phyloP scores from a whole-genome alignment of 2,888 invertebrate genomes.

The Nomada hirtipes region DNA sequence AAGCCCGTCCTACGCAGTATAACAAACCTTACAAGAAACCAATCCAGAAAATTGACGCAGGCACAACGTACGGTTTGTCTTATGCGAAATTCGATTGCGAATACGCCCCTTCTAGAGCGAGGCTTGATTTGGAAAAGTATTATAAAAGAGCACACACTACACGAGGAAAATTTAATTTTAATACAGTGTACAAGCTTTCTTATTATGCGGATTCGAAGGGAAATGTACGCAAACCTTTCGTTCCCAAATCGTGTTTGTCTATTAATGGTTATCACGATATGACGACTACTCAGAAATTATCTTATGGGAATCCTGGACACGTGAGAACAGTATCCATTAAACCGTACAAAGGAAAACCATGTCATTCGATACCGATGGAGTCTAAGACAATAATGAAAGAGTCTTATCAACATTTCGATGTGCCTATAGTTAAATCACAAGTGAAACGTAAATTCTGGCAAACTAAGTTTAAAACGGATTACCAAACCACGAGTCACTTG shows the following conservation, averaged over 20 bases:
- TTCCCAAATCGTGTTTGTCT: conserved; percentile 62
- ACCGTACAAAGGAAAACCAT: conserved; percentile 35
- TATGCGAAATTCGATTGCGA: conserved; percentile 25
- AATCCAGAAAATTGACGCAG: conserved; percentile 27
- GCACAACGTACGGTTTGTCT: conserved; percentile 47
- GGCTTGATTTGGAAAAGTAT: conserved; percentile 20
- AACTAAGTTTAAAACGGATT: conserved; percentile 66
- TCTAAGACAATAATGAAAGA: conserved; percentile 62
- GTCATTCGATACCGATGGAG: conserved; percentile 57
- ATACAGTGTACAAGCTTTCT: conserved; percentile 61
- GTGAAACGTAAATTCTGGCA: conserved; percentile 44
- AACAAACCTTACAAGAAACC: conserved; percentile 26
- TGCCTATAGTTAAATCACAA: conserved; percentile 28
- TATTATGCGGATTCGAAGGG: conserved; percentile 47
- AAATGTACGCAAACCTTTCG: conserved; percentile 47
- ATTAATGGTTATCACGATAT: conserved; percentile 59
- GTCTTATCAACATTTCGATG: conserved; percentile 59
- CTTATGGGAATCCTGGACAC: conserved; percentile 65
- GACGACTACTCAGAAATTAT: conserved; percentile 59
- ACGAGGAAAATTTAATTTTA: conserved; percentile 25
- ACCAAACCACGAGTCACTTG: conserved; percentile 60
- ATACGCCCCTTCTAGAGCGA: neutral
- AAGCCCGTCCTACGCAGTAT: neutral
- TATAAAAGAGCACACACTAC: neutral
- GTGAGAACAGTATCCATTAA: conserved; percentile 42